phyloP scores from a whole-genome alignment of 1,140 invertebrate species.

The Cepaea nemoralis region DNA sequence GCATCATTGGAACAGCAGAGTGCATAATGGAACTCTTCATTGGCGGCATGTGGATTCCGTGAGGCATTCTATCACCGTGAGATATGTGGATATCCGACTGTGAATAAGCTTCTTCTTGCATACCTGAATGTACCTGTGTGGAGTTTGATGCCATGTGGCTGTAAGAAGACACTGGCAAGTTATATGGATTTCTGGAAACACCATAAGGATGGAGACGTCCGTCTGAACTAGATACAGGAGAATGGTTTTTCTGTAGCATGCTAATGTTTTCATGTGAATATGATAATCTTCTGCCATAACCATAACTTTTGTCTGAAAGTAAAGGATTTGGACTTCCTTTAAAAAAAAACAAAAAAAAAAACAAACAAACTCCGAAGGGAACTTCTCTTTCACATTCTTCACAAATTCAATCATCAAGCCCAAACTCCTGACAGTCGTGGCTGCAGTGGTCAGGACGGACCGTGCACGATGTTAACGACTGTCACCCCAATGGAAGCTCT shows the following conservation, averaged over 20 bases:
- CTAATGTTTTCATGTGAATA: slow-evolving; percentile 12
- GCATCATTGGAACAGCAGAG: slow-evolving; percentile 8
- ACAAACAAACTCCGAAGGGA: no score
- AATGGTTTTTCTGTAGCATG: slow-evolving; percentile 27
- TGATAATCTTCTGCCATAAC: not conserved
- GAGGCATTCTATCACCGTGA: slow-evolving; percentile 7
- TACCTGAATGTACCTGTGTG: not conserved
- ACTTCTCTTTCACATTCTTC: no score
- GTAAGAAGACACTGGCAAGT: not conserved
- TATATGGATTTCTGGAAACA: slow-evolving; percentile 25
- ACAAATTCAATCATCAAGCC: no score
- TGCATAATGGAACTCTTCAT: not conserved
- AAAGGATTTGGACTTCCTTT: not conserved
- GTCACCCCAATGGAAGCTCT: no score
- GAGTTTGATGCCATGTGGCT: slow-evolving; percentile 7
- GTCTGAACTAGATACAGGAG: slow-evolving; percentile 9
- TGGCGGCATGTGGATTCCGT: slow-evolving; percentile 5
- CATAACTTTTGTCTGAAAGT: slow-evolving; percentile 6
- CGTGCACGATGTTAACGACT: no score
- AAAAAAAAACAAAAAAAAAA: no score
- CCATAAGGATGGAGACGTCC: slow-evolving; percentile 11
- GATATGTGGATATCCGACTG: slow-evolving; percentile 9
- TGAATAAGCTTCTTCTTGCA: slow-evolving; percentile 4
- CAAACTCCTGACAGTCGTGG: no score
- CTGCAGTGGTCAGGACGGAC: no score